These are phyloP conservation scores for cattle (Bos taurus) DNA, from an alignment of 2,113 vertebrate genomes.

Conservation along the genomic window ARS-UCD2.0 NC_037340.1:4468501-4469000, in stretches of 20 bases:
- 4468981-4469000: constrained; percentile 81
- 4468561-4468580: neutral
- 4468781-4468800: neutral
- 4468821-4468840: neutral
- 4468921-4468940: constrained; percentile 76
- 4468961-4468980: constrained; percentile 77
- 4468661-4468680: neutral
- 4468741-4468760: neutral
- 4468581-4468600: neutral
- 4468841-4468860: constrained; percentile 38
- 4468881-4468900: constrained; percentile 62
- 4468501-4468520: neutral
- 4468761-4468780: neutral
- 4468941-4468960: constrained; percentile 77
- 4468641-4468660: neutral
- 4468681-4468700: neutral
- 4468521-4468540: neutral
- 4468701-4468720: neutral
- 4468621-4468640: neutral
- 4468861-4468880: constrained; percentile 46
- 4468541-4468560: neutral
- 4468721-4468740: neutral
- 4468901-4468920: constrained; percentile 77
- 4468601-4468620: neutral
- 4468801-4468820: neutral